Base-by-base conservation (phyloP, 2,113 vertebrate genomes). In the Lepus europaeus region DNA sequence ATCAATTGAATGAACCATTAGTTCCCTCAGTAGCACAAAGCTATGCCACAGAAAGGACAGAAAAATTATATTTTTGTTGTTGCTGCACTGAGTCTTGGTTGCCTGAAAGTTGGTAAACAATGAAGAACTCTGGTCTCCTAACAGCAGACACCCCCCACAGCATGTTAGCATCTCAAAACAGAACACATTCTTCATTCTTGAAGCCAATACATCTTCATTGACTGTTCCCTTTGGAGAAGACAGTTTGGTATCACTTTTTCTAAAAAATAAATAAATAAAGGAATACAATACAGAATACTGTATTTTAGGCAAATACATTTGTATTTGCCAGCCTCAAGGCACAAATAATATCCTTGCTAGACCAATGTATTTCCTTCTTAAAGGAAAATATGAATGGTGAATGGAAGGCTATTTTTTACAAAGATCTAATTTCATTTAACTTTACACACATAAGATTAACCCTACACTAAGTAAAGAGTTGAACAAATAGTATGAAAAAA, bases 301-400 rank as follows among this genome's bases (percentile, higher is more conserved):
- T 49, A 63, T 14, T 88, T 85, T 69, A 63, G 31, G 51, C 11
- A 14, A 23, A 45, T 45, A 8, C 45, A 51, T 80, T 66, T 96
- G 20, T 29, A 85, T 82, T 64, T 76, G 79, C 49, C 77, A 69
- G 66, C 77, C 76, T 92, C 76, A 95, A 96, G 85, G 90, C 88
- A 96, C 88, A 96, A 59, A 93, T 22, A 78, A 56, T 82, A 59
- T 79, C 36, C 63, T 91, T 87, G 82, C 87, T 68, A 94, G 85
- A 86, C 31, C 33, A 63, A 36, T 82, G 14, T 64, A 36, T 73
- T 69, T 78, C 68, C 33, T 84, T 74, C 68, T 51, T 90, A 31
- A 78, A 90, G 81, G 61, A 84, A 92, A 61, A 63, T 49, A 87
- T 29, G 29, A 66, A 22, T 27, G 45, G 63, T 61, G 63, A 36